Base-by-base conservation (phyloP, 1,140 invertebrate genomes). In the Neodiprion pinetum region DNA sequence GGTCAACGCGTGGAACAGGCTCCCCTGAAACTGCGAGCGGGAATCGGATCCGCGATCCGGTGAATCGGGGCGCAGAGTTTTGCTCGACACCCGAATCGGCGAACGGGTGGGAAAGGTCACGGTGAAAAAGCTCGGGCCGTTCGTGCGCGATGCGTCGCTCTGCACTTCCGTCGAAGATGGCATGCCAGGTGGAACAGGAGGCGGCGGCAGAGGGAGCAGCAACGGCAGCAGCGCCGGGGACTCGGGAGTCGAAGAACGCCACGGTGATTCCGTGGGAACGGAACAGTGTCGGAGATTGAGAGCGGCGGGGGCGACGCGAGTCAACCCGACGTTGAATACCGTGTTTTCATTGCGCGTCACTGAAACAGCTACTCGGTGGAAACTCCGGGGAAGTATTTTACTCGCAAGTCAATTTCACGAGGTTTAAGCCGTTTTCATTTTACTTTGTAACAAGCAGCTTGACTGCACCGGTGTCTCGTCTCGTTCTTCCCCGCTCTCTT, bases 261-360 rank as follows among this genome's bases (percentile, higher is more conserved):
- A 61, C 53, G 53, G 5, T 17, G 53, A 61, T 61, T 61, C 53
- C 53, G 53, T 61, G 53, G 53, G 53, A 61, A 61, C 53, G 53
- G 11, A 61, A 11, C 53, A 61, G 53, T 61, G 11, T 12, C 11
- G n/a, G n/a, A 61, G 53, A 61, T 61, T 61, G n/a, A 61, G 53
- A 61, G 8, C 28, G 28, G 1, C 28, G 28, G 5, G 28, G 28
- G 28, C 28, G 28, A 5, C 28, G 28, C 28, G 28, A 40, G 28
- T 40, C 28, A 40, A 40, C 28, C 28, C 28, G 28, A 40, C 28
- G n/a, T 17, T 61, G 11, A 61, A 12, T 61, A 61, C 53, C 53
- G 53, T 61, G 53, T 61, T 61, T 12, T 17, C 53, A 61, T 61
- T 61, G 53, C 53, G n/a, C 53, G 53, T 61, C 53, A 61, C n/a